A percentile compares a stretch with the other conserved stretches of the same genome.
Conservation (phyloP, 1,140 invertebrate species). For the Chionoecetes opilio region DNA sequence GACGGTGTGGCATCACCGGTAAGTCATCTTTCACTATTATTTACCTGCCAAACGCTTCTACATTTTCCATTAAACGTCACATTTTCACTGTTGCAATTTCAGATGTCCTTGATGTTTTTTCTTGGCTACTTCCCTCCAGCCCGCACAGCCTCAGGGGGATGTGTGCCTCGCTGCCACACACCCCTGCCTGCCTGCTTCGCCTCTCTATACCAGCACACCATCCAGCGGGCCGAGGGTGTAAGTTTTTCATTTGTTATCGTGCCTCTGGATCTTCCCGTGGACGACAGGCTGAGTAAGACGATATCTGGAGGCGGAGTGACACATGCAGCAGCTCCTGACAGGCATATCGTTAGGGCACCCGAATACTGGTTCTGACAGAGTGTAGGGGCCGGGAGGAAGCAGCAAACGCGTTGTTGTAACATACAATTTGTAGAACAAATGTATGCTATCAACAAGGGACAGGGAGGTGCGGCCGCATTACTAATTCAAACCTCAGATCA, state of each 20-base stretch:
- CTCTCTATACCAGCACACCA: background rate
- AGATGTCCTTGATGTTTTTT: background rate
- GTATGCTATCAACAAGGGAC: slow-evolving; percentile 34
- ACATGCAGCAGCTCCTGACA: background rate
- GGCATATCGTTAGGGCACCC: background rate
- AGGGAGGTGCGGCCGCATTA: slow-evolving; percentile 12
- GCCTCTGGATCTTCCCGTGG: background rate
- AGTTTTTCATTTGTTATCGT: background rate
- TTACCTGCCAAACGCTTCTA: slow-evolving; percentile 50
- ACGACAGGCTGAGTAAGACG: slow-evolving; percentile 31
- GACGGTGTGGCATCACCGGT: background rate
- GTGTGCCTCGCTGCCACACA: background rate
- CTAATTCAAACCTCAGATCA: slow-evolving; percentile 46
- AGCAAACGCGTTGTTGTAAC: background rate
- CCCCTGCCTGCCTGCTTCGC: background rate
- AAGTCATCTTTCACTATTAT: slow-evolving; percentile 53
- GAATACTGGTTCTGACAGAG: background rate
- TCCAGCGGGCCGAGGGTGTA: background rate
- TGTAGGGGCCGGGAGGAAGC: slow-evolving; percentile 2
- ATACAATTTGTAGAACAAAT: slow-evolving; percentile 32
- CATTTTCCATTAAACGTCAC: background rate
- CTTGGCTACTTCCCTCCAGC: background rate
- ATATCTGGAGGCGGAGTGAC: slow-evolving; percentile 23
- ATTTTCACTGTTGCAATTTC: background rate
- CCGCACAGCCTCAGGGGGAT: background rate